Base-by-base conservation (phyloP, 2,113 vertebrate genomes). In the Excalfactoria chinensis region DNA sequence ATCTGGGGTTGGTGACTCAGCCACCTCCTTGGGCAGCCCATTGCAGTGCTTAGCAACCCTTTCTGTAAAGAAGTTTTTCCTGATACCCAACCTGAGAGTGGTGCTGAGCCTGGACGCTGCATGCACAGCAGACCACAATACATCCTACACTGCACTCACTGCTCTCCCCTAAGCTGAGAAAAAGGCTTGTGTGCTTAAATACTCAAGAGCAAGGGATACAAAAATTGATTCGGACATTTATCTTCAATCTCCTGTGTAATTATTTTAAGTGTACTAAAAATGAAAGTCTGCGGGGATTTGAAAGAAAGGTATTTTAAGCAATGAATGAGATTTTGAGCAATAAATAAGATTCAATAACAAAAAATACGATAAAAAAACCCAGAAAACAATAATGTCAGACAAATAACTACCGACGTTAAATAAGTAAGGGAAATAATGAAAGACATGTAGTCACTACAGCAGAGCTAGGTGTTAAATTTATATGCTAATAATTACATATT, bases 401-500 rank as follows among this genome's bases (percentile, higher is more conserved):
- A 88, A 90, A 75, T 66, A 78, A 56, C 43, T 93, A 78, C 2
- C 49, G 44, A 3, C 68, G 28, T n/a, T 62, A 86, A 81, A 37
- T 35, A 79, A 88, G 60, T 41, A 62, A 78, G 78, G 28, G 55
- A 86, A 88, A 76, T 74, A 83, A 89, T 46, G 17, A 11, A 85
- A 62, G 58, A 55, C 67, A 40, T 32, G 7, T 13, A 62, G 48
- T 55, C 46, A 19, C 89, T 69, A 34, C 34, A 25, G 58, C 53
- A 35, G 8, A 63, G 62, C 49, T 37, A 34, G 84, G 59, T 43
- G 55, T 87, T 89, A 89, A 81, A 90, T 95, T 72, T 78, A 51
- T 69, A 55, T 35, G 86, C 59, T 84, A 90, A 92, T 90, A 87
- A 95, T 94, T 79, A 85, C 59, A 20, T 82, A 76, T 93, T 94